Percentiles rank a stretch among this genome's conserved stretches.
Evolutionary conservation across 2,113 vertebrate species (phyloP).

Genomic region (Chlorocebus sabaeus): DNA sequence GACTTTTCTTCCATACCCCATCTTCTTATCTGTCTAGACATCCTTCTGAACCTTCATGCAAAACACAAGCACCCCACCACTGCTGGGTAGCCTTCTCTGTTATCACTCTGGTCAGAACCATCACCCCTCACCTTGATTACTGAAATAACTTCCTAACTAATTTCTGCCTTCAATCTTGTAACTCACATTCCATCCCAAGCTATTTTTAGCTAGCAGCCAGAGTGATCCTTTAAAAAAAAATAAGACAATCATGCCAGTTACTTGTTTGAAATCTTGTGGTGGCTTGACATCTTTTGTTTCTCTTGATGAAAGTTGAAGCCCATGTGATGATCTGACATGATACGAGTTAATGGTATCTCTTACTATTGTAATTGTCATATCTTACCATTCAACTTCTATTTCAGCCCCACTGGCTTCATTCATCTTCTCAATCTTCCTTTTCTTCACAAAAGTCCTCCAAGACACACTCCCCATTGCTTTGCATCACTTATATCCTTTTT

Average conservation of each 20-base stretch:
- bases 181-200: not conserved
- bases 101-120: not conserved
- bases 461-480: not conserved
- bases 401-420: not conserved
- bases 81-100: not conserved
- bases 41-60: not conserved
- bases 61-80: fast-evolving
- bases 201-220: not conserved
- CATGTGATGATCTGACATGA: not conserved
- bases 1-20: too few species aligned
- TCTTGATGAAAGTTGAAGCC: not conserved
- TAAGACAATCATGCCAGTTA: too few species aligned
- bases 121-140: not conserved
- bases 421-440: not conserved
- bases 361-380: not conserved
- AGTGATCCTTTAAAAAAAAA: not conserved
- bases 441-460: not conserved
- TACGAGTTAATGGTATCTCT: not conserved
- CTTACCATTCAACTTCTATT: not conserved
- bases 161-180: too few species aligned
- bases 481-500: not conserved
- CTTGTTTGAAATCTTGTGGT: not conserved
- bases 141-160: not conserved
- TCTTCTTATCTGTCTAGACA: not conserved
- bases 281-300: not conserved